Conservation (phyloP, 1,140 invertebrate species). For the Sinella curviseta region DNA sequence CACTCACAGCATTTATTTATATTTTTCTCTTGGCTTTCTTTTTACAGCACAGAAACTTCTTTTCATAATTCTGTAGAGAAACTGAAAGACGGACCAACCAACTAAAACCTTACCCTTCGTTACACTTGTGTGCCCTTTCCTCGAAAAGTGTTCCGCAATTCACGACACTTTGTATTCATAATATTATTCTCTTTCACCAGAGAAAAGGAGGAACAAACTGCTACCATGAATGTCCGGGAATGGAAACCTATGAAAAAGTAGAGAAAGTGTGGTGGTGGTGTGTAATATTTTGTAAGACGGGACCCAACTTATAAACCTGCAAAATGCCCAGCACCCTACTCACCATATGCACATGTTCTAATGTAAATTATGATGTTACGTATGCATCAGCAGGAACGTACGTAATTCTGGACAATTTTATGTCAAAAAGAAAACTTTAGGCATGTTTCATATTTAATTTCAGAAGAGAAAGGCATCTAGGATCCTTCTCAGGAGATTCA, state of each 20-base stretch:
- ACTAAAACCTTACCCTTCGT: no score
- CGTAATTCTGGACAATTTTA: no score
- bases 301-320: no score
- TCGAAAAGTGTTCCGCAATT: neutral
- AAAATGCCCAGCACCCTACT: no score
- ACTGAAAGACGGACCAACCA: no score
- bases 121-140: neutral
- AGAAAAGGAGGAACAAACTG: neutral
- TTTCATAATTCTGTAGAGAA: neutral
- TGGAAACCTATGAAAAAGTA: neutral
- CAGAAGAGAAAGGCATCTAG: neutral
- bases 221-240: neutral
- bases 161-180: neutral
- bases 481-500: slow-evolving; percentile 12
- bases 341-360: no score
- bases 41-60: neutral
- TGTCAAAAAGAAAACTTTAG: neutral
- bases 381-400: neutral
- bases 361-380: neutral
- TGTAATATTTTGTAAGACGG: neutral
- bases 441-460: slow-evolving; percentile 18
- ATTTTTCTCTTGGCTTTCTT: neutral
- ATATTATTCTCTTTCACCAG: neutral
- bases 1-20: no score
- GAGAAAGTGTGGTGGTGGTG: neutral